Percentiles rank a stretch among this genome's conserved stretches.
phyloP scores from a whole-genome alignment of 2,888 invertebrate species.

The Luperina testacea region DNA sequence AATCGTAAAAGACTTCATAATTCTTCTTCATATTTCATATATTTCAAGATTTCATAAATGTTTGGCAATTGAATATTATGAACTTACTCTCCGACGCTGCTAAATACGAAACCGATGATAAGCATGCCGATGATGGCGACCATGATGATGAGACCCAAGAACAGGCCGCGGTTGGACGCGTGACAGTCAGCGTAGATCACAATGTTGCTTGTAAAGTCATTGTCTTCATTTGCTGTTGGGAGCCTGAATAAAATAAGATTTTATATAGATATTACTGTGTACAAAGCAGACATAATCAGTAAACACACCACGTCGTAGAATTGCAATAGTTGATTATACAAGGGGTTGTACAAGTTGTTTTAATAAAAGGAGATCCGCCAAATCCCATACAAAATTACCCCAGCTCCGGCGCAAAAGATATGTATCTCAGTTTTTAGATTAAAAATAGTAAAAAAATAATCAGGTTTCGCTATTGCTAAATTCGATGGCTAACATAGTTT shows the following conservation, averaged over 20 bases:
- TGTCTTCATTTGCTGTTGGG: constrained; percentile 86
- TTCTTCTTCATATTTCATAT: too few species aligned
- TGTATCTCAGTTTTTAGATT: too few species aligned
- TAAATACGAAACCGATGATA: constrained; percentile 86
- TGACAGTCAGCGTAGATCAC: constrained; percentile 93
- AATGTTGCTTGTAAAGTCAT: constrained; percentile 89
- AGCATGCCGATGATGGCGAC: constrained; percentile 86
- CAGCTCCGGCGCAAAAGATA: too few species aligned
- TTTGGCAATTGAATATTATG: background rate
- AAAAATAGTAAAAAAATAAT: too few species aligned
- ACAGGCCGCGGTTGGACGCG: constrained; percentile 93
- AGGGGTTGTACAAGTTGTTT: background rate
- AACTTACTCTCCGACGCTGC: constrained; percentile 87
- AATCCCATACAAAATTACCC: too few species aligned
- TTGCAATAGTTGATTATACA: background rate
- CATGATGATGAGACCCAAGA: constrained; percentile 92
- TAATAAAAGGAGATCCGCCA: too few species aligned
- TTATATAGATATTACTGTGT: background rate
- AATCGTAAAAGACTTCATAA: background rate
- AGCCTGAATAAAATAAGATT: constrained; percentile 72
- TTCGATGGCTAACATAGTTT: too few species aligned
- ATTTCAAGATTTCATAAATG: background rate
- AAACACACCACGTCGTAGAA: background rate
- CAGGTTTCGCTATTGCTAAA: too few species aligned
- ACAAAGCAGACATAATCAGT: background rate